These are phyloP conservation scores for Antitype chi DNA, from an alignment of 2,888 invertebrate species.

Conservation along the genomic window DNA sequence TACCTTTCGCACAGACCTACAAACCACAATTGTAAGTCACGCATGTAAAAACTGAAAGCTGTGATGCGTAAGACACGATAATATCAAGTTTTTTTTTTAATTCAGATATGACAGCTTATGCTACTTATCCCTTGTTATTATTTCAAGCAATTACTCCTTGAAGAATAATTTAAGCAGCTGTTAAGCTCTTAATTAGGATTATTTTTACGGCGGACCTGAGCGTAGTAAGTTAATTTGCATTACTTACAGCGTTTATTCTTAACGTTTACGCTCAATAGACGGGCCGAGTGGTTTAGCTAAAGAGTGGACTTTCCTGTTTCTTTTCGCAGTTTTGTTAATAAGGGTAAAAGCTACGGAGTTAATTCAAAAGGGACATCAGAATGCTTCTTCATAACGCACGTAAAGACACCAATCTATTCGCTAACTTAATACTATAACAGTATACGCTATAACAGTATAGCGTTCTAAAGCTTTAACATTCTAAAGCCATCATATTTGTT, in stretches of 20 bases:
- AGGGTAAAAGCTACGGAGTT: neutral
- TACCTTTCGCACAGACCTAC: neutral
- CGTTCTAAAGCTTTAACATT: neutral
- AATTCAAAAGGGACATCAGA: neutral
- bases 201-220: constrained; percentile 41
- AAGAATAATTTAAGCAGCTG: constrained; percentile 40
- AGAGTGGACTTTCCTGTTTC: neutral
- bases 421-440: neutral
- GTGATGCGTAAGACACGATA: constrained; percentile 1
- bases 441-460: neutral
- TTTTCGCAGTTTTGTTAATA: neutral
- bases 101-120: constrained; percentile 25
- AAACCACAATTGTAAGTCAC: neutral
- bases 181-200: constrained; percentile 61
- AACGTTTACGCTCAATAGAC: constrained; percentile 20
- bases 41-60: neutral
- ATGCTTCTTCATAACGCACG: neutral
- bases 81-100: neutral
- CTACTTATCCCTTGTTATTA: constrained; percentile 57
- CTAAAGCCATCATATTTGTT: neutral
- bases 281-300: neutral
- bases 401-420: neutral
- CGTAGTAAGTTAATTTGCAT: constrained; percentile 56
- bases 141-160: constrained; percentile 52
- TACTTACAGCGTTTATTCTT: constrained; percentile 29